These are phyloP conservation scores for Geodia barretti DNA, from an alignment of 37 sponge, comb jelly and placozoan species.

Conservation along the genomic window DNA sequence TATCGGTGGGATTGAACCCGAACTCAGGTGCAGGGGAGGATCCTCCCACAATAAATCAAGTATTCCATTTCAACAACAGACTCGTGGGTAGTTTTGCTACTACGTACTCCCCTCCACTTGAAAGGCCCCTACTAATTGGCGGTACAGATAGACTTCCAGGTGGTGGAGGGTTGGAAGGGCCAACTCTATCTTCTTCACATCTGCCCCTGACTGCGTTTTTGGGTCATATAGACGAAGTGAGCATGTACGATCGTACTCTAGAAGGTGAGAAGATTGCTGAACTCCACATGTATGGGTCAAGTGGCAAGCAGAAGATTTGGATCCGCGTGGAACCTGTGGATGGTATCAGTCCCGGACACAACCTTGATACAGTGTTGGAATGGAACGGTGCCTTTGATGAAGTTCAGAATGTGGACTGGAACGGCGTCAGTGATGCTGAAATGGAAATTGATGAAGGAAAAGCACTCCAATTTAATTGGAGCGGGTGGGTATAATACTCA, in stretches of 20 bases:
- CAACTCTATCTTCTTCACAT: background rate
- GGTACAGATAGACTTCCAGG: slow-evolving; percentile 5
- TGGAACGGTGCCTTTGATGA: slow-evolving; percentile 5
- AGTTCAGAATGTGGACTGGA: slow-evolving; percentile 35
- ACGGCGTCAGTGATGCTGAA: background rate
- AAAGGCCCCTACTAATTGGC: slow-evolving; percentile 29
- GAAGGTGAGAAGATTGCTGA: background rate
- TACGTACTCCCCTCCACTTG: slow-evolving; percentile 3
- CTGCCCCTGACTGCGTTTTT: slow-evolving; percentile 30
- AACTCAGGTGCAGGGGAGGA: background rate
- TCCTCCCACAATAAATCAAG: slow-evolving; percentile 24
- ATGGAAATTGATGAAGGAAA: background rate
- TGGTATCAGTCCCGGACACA: slow-evolving; percentile 18
- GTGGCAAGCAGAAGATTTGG: slow-evolving; percentile 52
- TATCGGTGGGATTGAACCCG: slow-evolving; percentile 43
- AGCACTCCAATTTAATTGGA: slow-evolving; percentile 52
- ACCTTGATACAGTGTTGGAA: slow-evolving; percentile 1
- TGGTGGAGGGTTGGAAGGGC: background rate
- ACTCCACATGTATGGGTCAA: slow-evolving; percentile 62
- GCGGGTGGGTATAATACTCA: slow-evolving; percentile 60
- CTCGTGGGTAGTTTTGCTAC: background rate
- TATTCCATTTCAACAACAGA: slow-evolving; percentile 11
- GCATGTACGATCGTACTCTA: slow-evolving; percentile 37
- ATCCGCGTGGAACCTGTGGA: slow-evolving; percentile 40
- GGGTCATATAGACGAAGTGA: slow-evolving; percentile 61